Base-by-base conservation (phyloP, 2,113 vertebrate species). In the Mastomys natalensis region DNA sequence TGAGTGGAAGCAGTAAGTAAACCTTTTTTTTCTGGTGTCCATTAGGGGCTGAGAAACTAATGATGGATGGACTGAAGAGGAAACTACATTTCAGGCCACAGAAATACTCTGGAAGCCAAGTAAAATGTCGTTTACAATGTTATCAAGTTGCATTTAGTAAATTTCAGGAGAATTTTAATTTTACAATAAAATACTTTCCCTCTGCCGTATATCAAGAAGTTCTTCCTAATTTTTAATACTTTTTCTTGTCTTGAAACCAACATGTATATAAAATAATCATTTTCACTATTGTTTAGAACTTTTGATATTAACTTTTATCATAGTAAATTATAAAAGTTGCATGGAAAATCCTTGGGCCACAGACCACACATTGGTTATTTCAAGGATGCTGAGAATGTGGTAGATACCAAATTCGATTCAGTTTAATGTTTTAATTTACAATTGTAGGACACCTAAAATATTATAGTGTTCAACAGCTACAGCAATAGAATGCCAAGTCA, bases 1-100 rank as follows among this genome's bases (percentile, higher is more conserved):
- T 26, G 93, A 98, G 95, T 77, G 53, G 7, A 94, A 93, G 1
- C 8, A 3, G 5, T 66, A 97, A 77, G 34, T 16, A n/a, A 26
- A 3, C 26, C 48, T 51, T 51, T 70, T 26, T 11, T 74, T 87
- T n/a, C 70, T 68, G 37, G 17, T 53, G 64, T 88, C 77, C 29
- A 55, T 76, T 88, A 80, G 53, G 6, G 11, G 7, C 13, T 74
- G 15, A 51, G 13, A 64, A 68, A 80, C 31, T 22, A 77, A 66
- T n/a, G 10, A 86, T 60, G 29, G 10, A 86, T 60, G 29, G 37
- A 55, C 53, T 26, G 51, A 86, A 88, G 81, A 72, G 6, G 80
- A 92, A 96, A 53, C 0, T n/a, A 16, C 26, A 15, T 43, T 96
- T 86, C 3, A 58, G 31, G 73, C 17, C 51, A 85, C 58, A 53